These are phyloP conservation scores for Hypolimnas misippus DNA, from an alignment of 2,888 invertebrate species.

Conservation along the genomic window DNA sequence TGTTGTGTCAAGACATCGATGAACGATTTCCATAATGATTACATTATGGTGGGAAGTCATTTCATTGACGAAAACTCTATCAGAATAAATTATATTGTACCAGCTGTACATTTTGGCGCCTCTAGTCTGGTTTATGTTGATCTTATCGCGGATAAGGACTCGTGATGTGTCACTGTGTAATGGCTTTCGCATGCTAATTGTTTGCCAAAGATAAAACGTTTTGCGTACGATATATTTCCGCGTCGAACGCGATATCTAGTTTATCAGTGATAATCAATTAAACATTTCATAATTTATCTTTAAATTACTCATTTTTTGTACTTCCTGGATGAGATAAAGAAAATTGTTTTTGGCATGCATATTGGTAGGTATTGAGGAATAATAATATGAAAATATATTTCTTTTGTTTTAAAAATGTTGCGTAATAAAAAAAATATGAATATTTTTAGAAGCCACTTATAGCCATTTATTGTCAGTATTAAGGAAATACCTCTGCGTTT, in stretches of 20 bases:
- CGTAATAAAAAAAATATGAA: no score
- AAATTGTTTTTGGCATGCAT: slow-evolving; percentile 1
- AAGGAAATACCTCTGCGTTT: no score
- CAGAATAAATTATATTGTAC: background rate
- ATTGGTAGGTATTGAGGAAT: background rate
- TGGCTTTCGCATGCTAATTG: slow-evolving; percentile 30
- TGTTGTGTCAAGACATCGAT: no score
- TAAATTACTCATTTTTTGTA: slow-evolving; percentile 1
- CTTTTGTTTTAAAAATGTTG: no score
- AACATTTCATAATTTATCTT: slow-evolving; percentile 19
- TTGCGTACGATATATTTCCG: slow-evolving; percentile 24
- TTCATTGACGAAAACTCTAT: background rate
- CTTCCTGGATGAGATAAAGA: slow-evolving; percentile 21
- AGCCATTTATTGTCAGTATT: no score
- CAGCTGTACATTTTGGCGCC: slow-evolving; percentile 10
- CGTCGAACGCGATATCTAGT: background rate
- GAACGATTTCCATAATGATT: no score
- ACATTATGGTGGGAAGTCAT: no score
- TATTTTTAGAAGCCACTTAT: no score
- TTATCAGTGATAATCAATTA: slow-evolving; percentile 26
- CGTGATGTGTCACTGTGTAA: slow-evolving; percentile 26
- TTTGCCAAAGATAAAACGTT: slow-evolving; percentile 29
- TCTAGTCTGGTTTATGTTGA: slow-evolving; percentile 20
- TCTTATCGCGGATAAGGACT: slow-evolving; percentile 26
- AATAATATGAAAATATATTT: no score